Evolutionary conservation across 2,797 vertebrate species (phyloP), one percentile per base, ranked within the genome.

Genomic region (Girardinus metallicus): DNA sequence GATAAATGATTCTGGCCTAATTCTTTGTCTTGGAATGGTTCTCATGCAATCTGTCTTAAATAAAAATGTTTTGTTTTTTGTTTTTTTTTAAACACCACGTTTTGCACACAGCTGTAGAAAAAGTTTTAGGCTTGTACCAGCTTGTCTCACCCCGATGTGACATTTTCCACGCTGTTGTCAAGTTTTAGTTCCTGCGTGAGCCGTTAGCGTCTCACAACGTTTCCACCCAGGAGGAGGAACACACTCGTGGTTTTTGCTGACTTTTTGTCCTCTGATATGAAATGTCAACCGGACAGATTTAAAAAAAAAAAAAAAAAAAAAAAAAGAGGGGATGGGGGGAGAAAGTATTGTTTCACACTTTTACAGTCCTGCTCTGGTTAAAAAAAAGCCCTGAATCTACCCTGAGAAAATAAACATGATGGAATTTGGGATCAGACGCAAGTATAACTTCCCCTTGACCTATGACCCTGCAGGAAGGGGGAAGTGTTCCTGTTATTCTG

Each of bases 351-450:
- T 94, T 92, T 93, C 84, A 91, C 77, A 11, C 88, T 93, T 92
- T 94, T 86, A 85, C 82, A 93, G 90, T 93, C 85, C 86, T 80
- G 60, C n/a, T 81, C 83, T 91, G 91, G 91, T 18, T 75, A 72
- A 78, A 43, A 87, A 46, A 87, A 78, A 34, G 31, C 64, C 49
- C 80, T 1, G 74, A 94, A 88, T 91, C 84, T 75, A 82, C 90
- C 88, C 86, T 88, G 92, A 93, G 87, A 93, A 95, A 95, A 95
- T 86, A 96, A 95, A 94, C 93, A 93, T 77, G 34, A 83, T 88
- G 92, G 93, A 95, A 95, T 95, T 91, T 93, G 90, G 93, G 91
- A 94, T 90, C 87, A 89, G 90, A 92, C 83, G 86, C 91, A 88
- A 91, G 92, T 88, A 87, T 85, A 91, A 86, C 89, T 95, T 95